Percentiles rank a stretch among this genome's conserved stretches.
These are phyloP conservation scores for Falco punctatus DNA, from an alignment of 2,113 vertebrate species.

Conservation along the genomic window DNA sequence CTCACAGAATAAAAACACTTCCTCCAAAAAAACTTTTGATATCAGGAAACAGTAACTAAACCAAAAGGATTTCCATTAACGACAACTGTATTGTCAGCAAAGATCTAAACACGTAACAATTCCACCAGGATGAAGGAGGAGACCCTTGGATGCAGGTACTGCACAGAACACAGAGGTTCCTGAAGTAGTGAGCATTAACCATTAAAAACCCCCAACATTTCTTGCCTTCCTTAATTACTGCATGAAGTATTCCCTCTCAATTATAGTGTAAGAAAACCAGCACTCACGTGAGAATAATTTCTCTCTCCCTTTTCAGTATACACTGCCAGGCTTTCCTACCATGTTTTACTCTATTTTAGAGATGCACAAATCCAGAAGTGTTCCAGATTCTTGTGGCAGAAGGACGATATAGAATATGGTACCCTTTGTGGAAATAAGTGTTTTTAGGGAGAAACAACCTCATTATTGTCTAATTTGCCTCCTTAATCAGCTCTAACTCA, in stretches of 20 bases:
- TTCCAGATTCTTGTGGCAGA: neutral
- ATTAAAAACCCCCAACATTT: neutral
- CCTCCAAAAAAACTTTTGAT: neutral
- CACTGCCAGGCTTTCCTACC: neutral
- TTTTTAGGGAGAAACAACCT: neutral
- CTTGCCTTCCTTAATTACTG: neutral
- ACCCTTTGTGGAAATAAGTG: neutral
- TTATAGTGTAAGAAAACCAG: neutral
- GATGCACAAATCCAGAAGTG: neutral
- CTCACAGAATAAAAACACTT: neutral
- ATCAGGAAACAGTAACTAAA: neutral
- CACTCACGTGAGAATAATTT: neutral
- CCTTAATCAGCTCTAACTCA: neutral
- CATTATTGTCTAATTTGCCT: neutral
- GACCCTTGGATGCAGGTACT: neutral
- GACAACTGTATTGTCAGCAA: neutral
- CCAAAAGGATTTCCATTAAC: neutral
- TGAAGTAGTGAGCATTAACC: neutral
- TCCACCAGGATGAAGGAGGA: neutral
- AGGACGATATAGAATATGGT: neutral
- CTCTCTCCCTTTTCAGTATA: neutral
- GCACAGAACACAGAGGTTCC: neutral
- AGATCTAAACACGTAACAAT: rapidly evolving
- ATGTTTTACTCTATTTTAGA: neutral
- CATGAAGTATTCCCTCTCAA: neutral